Base-by-base conservation (phyloP, 2,888 invertebrate genomes). In the Girardia tigrina region DNA sequence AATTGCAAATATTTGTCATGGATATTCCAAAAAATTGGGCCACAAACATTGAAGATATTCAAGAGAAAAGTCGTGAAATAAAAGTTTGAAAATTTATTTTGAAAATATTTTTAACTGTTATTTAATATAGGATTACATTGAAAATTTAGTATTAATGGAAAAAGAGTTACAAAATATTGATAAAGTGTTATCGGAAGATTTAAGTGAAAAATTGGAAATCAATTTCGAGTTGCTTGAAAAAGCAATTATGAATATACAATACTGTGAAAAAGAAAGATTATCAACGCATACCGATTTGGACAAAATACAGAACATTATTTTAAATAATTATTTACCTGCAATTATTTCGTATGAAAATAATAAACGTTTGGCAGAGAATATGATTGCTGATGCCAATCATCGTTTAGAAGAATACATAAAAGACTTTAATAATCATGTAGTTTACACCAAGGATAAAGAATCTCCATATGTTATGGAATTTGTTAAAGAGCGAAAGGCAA, bases 191-290 rank as follows among this genome's bases (percentile, higher is more conserved):
- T 56, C 56, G n/a, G 56, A 56, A n/a, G 56, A 56, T 56, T 16
- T 56, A 4, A 56, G 56, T 56, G 56, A 56, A 6, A n/a, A 56
- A 23, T 56, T 56, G 23, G 56, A 56, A 56, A 56, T 56, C 23
- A 56, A 56, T n/a, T 56, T 56, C n/a, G 56, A 56, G n/a, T n/a
- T 56, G 4, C n/a, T 56, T 20, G 56, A 56, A 56, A 56, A 56
- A 56, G 56, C 56, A 56, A 56, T 56, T 20, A 56, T n/a, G n/a
- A 56, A 56, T 56, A 56, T 56, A 6, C 56, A 56, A 56, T 56
- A 56, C n/a, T 56, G 56, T 56, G 56, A 56, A 56, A 56, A 56
- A 56, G 56, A 56, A n/a, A 56, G 56, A 56, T 16, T 56, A 16
- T 23, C 23, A 16, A 56, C 56, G 8, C n/a, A 56, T 56, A 56